Percentiles rank a stretch among this genome's conserved stretches.
phyloP scores from a whole-genome alignment of 2,797 vertebrate species.

The Ptychadena robeensis region DNA sequence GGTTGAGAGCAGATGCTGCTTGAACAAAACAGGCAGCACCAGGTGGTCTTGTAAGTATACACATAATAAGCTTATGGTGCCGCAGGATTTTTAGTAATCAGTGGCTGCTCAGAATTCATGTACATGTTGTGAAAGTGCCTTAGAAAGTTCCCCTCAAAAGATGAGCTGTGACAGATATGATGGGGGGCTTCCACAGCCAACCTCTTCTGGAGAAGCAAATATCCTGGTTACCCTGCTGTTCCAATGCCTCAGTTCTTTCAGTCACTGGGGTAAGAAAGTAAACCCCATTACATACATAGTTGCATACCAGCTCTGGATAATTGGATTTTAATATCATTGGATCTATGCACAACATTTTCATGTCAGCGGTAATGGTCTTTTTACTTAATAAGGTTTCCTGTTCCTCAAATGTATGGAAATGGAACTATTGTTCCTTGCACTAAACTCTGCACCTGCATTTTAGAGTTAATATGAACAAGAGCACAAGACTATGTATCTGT shows the following conservation, averaged over 20 bases:
- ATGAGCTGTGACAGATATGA: neutral
- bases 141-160: constrained; percentile 7
- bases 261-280: neutral
- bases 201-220: neutral
- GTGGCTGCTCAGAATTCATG: constrained; percentile 19
- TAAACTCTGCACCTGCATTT: too few species aligned
- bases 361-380: neutral
- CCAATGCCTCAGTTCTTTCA: neutral
- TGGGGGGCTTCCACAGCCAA: neutral
- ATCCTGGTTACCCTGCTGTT: neutral
- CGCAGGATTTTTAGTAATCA: constrained; percentile 30
- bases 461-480: neutral
- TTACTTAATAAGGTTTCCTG: too few species aligned
- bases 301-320: neutral
- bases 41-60: constrained; percentile 54
- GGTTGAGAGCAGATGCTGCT: constrained; percentile 56
- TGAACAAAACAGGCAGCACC: constrained; percentile 53
- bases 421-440: too few species aligned
- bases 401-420: too few species aligned
- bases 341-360: neutral
- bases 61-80: constrained; percentile 55
- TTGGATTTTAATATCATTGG: neutral
- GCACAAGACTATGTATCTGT: too few species aligned
- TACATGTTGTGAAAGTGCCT: constrained; percentile 11
- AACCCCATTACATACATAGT: neutral